These are phyloP conservation scores for Odontothrips loti DNA, from an alignment of 2,888 invertebrate genomes.

Conservation along the genomic window DNA sequence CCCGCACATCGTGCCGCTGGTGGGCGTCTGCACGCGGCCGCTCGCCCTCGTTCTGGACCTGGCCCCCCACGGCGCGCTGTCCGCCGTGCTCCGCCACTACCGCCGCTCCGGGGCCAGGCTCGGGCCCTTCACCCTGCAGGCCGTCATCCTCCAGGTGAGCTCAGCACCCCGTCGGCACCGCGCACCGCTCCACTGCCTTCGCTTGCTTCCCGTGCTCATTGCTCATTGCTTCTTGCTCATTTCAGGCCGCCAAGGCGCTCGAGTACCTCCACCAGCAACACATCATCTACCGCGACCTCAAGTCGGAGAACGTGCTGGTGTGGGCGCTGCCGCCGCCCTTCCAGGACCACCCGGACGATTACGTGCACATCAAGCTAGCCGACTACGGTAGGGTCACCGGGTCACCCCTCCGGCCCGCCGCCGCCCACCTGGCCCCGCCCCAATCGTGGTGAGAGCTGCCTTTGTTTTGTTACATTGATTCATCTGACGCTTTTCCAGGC, in stretches of 20 bases:
- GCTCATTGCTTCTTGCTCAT: slow-evolving; percentile 21
- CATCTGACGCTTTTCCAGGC: no score
- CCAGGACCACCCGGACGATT: slow-evolving; percentile 59
- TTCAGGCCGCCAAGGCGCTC: slow-evolving; percentile 78
- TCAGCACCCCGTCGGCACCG: background rate
- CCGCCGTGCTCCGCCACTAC: slow-evolving; percentile 77
- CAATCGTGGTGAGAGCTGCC: no score
- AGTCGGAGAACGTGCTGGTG: slow-evolving; percentile 97
- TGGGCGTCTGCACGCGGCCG: slow-evolving; percentile 86
- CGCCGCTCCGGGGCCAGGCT: slow-evolving; percentile 77
- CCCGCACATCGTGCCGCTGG: slow-evolving; percentile 85
- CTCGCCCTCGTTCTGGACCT: slow-evolving; percentile 82
- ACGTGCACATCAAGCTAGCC: slow-evolving; percentile 86
- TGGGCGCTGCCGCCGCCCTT: slow-evolving; percentile 89
- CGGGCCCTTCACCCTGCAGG: slow-evolving; percentile 74
- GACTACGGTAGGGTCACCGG: slow-evolving; percentile 69
- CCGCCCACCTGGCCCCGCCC: no score
- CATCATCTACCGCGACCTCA: slow-evolving; percentile 88
- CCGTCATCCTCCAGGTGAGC: slow-evolving; percentile 74
- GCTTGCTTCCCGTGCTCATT: background rate
- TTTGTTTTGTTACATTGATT: no score
- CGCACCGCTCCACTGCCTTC: slow-evolving; percentile 28
- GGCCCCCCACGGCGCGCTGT: slow-evolving; percentile 89
- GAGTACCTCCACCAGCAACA: slow-evolving; percentile 91
- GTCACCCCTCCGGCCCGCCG: background rate